A percentile compares a stretch with the other conserved stretches of the same genome.
Conservation (phyloP, 1,140 invertebrate species). For the Drosophila repleta region DNA sequence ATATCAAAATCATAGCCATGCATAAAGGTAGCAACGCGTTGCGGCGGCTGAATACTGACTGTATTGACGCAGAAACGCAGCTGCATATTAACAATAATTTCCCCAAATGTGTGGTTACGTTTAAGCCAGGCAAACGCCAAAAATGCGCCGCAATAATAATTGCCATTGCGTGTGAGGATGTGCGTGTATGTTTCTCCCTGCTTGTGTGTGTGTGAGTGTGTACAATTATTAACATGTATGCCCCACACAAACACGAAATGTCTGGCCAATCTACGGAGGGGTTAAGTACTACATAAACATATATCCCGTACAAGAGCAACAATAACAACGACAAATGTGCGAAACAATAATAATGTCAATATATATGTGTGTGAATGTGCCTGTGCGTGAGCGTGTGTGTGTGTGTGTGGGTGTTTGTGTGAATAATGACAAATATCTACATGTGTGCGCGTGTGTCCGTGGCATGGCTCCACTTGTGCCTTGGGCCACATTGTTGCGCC, state of each 20-base stretch:
- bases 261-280: constrained; percentile 51
- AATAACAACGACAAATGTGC: constrained; percentile 60
- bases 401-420: constrained; percentile 28
- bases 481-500: constrained; percentile 61
- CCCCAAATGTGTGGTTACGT: constrained; percentile 76
- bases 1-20: constrained; percentile 5
- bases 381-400: constrained; percentile 15
- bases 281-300: constrained; percentile 42
- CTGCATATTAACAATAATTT: constrained; percentile 80
- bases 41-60: constrained; percentile 14
- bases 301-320: constrained; percentile 47
- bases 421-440: constrained; percentile 62
- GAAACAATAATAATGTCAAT: constrained; percentile 52
- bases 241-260: constrained; percentile 51
- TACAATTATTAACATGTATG: constrained; percentile 71
- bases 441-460: constrained; percentile 29
- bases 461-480: constrained; percentile 24
- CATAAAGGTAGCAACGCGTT: constrained; percentile 21
- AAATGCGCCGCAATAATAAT: constrained; percentile 69
- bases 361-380: constrained; percentile 9
- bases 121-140: constrained; percentile 73
- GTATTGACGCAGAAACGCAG: constrained; percentile 51
- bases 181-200: neutral
- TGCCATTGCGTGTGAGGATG: constrained; percentile 9
- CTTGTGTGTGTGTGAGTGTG: constrained; percentile 28